Conservation (phyloP, 2,113 vertebrate genomes). For the Spilogale gracilis region DNA sequence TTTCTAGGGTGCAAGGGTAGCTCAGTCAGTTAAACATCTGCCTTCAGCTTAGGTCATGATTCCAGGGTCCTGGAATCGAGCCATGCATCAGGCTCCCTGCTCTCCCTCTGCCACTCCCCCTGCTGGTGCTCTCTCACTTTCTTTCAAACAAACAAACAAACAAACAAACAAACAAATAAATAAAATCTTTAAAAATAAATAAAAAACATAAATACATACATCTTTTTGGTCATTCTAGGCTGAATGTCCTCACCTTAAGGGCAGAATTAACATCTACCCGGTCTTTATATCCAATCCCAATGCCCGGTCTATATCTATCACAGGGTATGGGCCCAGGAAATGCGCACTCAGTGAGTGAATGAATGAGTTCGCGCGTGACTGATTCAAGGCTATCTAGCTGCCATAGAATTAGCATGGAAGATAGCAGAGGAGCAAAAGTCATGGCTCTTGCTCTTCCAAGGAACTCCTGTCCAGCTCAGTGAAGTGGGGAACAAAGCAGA, state of each 20-base stretch:
- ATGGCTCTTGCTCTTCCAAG: background rate
- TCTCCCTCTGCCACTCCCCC: too few species aligned
- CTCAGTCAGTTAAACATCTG: too few species aligned
- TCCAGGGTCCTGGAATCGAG: too few species aligned
- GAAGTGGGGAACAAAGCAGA: background rate
- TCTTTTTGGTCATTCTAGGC: background rate
- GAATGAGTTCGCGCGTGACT: background rate
- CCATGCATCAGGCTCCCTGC: too few species aligned
- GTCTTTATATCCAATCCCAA: background rate
- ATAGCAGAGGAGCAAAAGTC: background rate
- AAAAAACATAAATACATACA: too few species aligned
- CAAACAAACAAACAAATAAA: too few species aligned
- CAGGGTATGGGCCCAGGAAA: background rate
- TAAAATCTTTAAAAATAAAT: too few species aligned
- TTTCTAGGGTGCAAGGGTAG: background rate
- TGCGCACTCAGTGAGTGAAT: background rate
- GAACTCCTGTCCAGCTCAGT: background rate
- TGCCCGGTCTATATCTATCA: background rate
- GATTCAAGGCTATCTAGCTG: background rate
- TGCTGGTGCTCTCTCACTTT: too few species aligned
- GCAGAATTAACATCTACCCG: background rate
- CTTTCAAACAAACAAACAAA: too few species aligned
- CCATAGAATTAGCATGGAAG: background rate
- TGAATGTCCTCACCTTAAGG: background rate
- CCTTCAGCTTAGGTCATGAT: too few species aligned